Evolutionary conservation across 2,113 vertebrate species (phyloP).

Genomic region (Struthio camelus): DNA sequence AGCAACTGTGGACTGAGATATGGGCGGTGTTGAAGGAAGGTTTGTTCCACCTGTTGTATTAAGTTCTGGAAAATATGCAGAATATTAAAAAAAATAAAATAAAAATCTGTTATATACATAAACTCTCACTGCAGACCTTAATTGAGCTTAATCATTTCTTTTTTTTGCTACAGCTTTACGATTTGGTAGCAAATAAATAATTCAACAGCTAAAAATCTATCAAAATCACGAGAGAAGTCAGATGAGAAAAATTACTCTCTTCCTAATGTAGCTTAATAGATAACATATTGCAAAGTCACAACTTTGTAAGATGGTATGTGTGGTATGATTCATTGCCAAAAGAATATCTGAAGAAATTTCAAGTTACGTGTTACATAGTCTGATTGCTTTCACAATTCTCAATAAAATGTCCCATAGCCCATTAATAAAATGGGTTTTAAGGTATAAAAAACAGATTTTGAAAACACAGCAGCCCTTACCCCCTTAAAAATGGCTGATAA

Average conservation of each 20-base stretch:
- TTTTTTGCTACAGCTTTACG: neutral
- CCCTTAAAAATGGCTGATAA: neutral
- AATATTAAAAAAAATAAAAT: neutral
- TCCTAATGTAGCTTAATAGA: neutral
- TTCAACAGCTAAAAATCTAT: neutral
- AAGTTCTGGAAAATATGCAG: constrained; percentile 66
- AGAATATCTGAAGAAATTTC: neutral
- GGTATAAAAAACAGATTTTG: neutral
- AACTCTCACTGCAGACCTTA: neutral
- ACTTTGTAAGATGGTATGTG: neutral
- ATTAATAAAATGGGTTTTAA: too few relatives aligned
- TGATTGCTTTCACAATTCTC: neutral
- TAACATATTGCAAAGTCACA: neutral
- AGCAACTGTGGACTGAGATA: constrained; percentile 82
- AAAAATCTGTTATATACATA: neutral
- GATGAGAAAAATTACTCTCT: constrained; percentile 4
- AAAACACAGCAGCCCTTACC: neutral
- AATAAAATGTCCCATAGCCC: neutral
- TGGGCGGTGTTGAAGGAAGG: constrained; percentile 80
- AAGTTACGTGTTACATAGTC: neutral
- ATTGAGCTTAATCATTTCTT: neutral
- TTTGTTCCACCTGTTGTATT: constrained; percentile 75
- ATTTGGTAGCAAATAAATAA: neutral
- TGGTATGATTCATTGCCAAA: neutral
- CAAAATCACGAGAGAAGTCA: neutral